Evolutionary conservation across 2,113 vertebrate species (phyloP).

Genomic region (Pitta sordida): DNA sequence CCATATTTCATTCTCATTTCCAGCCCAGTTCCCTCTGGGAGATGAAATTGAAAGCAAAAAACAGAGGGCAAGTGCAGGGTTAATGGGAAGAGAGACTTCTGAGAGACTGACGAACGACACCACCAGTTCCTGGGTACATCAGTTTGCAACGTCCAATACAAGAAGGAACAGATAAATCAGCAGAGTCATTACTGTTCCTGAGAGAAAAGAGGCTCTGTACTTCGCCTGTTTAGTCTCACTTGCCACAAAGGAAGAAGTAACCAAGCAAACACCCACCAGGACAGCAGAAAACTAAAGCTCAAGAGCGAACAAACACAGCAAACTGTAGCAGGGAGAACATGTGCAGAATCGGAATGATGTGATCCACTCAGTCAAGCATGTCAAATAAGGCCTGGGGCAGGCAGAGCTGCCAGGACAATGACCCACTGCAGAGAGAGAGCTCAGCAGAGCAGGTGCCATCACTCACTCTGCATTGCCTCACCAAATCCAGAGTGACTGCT

Average conservation of each 20-base stretch:
- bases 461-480: not conserved
- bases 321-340: not conserved
- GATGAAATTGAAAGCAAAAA: not conserved
- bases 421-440: not conserved
- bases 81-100: not conserved
- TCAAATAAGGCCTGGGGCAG: not conserved
- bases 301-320: not conserved
- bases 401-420: not conserved
- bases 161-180: not conserved
- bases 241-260: not conserved
- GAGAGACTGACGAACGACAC: not conserved
- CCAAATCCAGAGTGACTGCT: not conserved
- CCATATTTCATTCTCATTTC: constrained; percentile 7
- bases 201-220: not conserved
- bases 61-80: not conserved
- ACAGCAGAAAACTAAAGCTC: not conserved
- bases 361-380: not conserved
- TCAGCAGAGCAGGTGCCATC: not conserved
- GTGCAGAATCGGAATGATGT: not conserved
- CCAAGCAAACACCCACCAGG: not conserved
- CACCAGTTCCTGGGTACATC: not conserved
- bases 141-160: not conserved
- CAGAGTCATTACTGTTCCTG: not conserved
- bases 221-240: not conserved
- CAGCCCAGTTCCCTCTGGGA: not conserved